Evolutionary conservation across 2,797 vertebrate species (phyloP), one percentile per base, ranked within the genome.

Genomic region (Sebastes matsubarae): DNA sequence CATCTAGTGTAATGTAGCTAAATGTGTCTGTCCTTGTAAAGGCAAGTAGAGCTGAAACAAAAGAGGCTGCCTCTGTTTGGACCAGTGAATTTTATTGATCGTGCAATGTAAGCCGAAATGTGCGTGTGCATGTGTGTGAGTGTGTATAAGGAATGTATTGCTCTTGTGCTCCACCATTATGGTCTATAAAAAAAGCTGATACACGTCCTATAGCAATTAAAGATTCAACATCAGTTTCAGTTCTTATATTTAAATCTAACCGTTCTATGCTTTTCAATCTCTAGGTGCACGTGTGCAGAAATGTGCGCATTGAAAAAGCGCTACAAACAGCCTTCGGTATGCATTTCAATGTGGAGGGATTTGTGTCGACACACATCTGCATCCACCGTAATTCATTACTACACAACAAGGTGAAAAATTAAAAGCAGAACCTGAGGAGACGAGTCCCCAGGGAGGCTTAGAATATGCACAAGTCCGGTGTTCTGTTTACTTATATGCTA

Each of bases 401-500:
- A 72, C 54, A 87, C 71, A 87, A 79, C 68, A 74, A 90, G 80
- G 79, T 83, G 50, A 80, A 70, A 72, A 85, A 83, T 63, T 83
- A 58, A 87, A 86, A 83, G 84, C 63, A 76, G 50, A 89, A 86
- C 68, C 77, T 65, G 69, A 85, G 75, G 68, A 85, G 72, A 74
- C 18, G 29, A 38, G 76, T 85, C 87, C 80, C 57, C 2, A 13
- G 75, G 77, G 82, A 86, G 34, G 55, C 58, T 86, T 70, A 67
- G 72, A 81, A 79, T 85, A 85, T 82, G 79, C 82, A 73, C 67
- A 73, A 83, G 75, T 83, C 68, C 79, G 82, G 85, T 82, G 66
- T 77, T 87, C 66, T 92, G 89, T 93, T 93, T 91, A 91, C 81
- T 81, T 72, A 10, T 84, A 88, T 92, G 89, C 83, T 85, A 87